Evolutionary conservation across 1,140 invertebrate species (phyloP).

Genomic region (Apis florea): DNA sequence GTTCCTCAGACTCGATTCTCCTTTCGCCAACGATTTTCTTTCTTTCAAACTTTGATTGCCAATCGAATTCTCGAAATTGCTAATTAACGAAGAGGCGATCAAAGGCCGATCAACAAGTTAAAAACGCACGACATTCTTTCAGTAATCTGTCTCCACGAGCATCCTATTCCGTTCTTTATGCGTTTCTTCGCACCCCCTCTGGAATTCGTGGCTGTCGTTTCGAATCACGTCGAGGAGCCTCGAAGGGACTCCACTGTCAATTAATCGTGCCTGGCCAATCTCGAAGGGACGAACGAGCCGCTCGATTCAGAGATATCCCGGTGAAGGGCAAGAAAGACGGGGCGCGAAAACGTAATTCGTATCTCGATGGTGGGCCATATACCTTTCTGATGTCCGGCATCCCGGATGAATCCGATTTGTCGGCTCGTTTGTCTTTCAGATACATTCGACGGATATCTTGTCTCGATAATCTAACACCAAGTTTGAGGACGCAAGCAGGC

Average conservation of each 20-base stretch:
- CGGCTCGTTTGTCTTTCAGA: constrained; percentile 70
- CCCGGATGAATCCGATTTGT: constrained; percentile 76
- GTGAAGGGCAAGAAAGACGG: constrained; percentile 29
- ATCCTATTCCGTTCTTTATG: constrained; percentile 42
- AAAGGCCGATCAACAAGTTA: constrained; percentile 48
- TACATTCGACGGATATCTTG: constrained; percentile 24
- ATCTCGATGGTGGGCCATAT: constrained; percentile 52
- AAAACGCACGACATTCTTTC: constrained; percentile 6
- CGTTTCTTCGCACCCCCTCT: constrained; percentile 62
- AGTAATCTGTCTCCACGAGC: constrained; percentile 22
- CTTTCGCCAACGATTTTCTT: too few species aligned
- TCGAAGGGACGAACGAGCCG: constrained; percentile 56
- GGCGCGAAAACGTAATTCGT: constrained; percentile 70
- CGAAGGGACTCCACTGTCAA: constrained; percentile 64
- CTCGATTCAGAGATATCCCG: constrained; percentile 17
- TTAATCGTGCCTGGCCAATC: constrained; percentile 71
- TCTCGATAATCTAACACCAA: neutral
- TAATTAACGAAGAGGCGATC: constrained; percentile 35
- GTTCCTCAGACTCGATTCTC: too few species aligned
- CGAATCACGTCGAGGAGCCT: constrained; percentile 65
- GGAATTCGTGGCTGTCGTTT: constrained; percentile 66
- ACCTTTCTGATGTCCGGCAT: constrained; percentile 65
- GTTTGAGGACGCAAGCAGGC: too few species aligned
- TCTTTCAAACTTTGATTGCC: too few species aligned
- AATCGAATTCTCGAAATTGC: neutral